These are phyloP conservation scores for Auanema freiburgensis DNA, from an alignment of 2,888 invertebrate species.

Conservation along the genomic window DNA sequence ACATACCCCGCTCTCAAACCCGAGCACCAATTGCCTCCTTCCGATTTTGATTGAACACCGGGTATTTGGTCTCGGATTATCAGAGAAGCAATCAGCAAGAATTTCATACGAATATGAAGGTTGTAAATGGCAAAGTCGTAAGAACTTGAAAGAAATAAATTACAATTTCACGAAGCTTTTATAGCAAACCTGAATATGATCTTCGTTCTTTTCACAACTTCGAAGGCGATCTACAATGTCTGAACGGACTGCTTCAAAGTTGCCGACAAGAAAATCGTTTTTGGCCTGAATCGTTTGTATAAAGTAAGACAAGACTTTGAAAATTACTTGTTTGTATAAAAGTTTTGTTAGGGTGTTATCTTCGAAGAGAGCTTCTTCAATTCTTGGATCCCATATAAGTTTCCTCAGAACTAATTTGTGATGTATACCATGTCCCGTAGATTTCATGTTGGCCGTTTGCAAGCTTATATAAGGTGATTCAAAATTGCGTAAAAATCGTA, in stretches of 20 bases:
- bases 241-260: slow-evolving; percentile 7
- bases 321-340: slow-evolving; percentile 48
- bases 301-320: background rate
- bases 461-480: slow-evolving; percentile 94
- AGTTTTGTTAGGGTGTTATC: slow-evolving; percentile 41
- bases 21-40: slow-evolving; percentile 50
- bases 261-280: slow-evolving; percentile 14
- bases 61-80: slow-evolving; percentile 29
- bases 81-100: slow-evolving; percentile 70
- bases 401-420: slow-evolving; percentile 38
- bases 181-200: slow-evolving; percentile 22
- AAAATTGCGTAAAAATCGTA: slow-evolving; percentile 90
- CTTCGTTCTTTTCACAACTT: slow-evolving; percentile 23
- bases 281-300: slow-evolving; percentile 18
- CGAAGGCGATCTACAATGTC: slow-evolving; percentile 27
- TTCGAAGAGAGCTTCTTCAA: slow-evolving; percentile 49
- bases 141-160: slow-evolving; percentile 73
- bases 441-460: slow-evolving; percentile 51
- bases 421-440: slow-evolving; percentile 38
- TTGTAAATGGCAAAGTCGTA: slow-evolving; percentile 80
- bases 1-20: slow-evolving; percentile 23
- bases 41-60: slow-evolving; percentile 80
- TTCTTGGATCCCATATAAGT: slow-evolving; percentile 52
- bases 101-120: slow-evolving; percentile 87
- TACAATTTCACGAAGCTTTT: background rate